Base-by-base conservation (phyloP, 2,888 invertebrate genomes). In the Macrosoma leucophasiata region DNA sequence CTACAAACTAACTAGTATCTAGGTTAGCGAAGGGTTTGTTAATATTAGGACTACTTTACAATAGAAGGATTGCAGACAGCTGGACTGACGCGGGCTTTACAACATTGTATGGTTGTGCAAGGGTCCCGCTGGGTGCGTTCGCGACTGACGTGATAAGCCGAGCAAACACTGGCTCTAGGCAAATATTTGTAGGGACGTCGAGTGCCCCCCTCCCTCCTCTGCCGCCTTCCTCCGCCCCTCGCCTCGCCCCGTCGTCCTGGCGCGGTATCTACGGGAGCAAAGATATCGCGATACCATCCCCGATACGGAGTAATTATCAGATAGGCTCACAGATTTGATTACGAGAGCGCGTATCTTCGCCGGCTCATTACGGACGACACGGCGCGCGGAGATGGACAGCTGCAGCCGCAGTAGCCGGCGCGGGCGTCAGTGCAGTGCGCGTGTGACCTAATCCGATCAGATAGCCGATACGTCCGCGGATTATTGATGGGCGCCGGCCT, bases 251-350 rank as follows among this genome's bases (percentile, higher is more conserved):
- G 18, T 23, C 31, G 42, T 32, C 24, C 39, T 36, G 37, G 35
- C 54, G 46, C 43, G 56, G 45, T 71, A 68, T 72, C 71, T 69
- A 50, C 50, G 43, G 53, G 55, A 53, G 51, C 57, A 44, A 55
- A 68, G 68, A 69, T 72, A 71, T 60, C 62, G 62, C 65, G 72
- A 72, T 72, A 74, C 58, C 68, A 71, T 72, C 75, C 75, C 62
- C 56, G 79, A 77, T 79, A 79, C 51, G 52, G 53, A 58, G 55
- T 72, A 76, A 77, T 78, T 79, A 79, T 81, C 79, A 76, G 81
- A 78, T 79, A 79, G 60, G 57, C 59, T 54, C 50, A 62, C 62
- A 78, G 77, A 77, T 77, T 77, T 75, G 76, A 79, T 79, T 75
- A 75, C 51, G 66, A 70, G 71, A 75, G 69, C 58, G 58, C 58